Evolutionary conservation across 1,140 invertebrate genomes (phyloP).

Genomic region (Hylaeus volcanicus): DNA sequence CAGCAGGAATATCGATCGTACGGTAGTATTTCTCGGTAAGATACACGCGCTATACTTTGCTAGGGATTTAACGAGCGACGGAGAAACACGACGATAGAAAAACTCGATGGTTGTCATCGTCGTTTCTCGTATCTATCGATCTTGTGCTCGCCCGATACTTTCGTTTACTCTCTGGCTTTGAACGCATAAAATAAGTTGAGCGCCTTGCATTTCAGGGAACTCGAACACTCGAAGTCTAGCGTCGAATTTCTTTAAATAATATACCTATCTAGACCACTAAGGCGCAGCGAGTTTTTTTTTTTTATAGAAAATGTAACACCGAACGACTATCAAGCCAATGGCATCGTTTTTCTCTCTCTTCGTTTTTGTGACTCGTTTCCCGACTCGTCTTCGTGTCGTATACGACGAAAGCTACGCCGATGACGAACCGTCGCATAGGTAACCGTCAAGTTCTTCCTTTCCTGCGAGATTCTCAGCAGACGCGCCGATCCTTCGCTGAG

Average conservation of each 20-base stretch:
- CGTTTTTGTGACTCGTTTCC: neutral
- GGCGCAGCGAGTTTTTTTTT: conserved; percentile 6
- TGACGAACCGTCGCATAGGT: neutral
- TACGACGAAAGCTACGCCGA: neutral
- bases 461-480: neutral
- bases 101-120: neutral
- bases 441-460: neutral
- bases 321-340: conserved; percentile 8
- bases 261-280: conserved; percentile 19
- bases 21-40: neutral
- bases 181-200: conserved; percentile 2
- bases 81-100: neutral
- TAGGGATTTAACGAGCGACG: neutral
- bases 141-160: neutral
- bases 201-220: neutral
- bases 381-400: too few relatives aligned
- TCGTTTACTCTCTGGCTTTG: neutral
- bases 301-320: conserved; percentile 20
- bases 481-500: conserved; percentile 11
- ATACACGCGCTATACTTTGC: neutral
- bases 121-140: neutral
- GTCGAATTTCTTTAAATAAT: conserved; percentile 33
- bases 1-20: neutral
- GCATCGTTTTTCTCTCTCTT: conserved; percentile 1
- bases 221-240: conserved; percentile 14